Evolutionary conservation across 2,888 invertebrate species (phyloP).

Genomic region (Ypsolopha scabrella): DNA sequence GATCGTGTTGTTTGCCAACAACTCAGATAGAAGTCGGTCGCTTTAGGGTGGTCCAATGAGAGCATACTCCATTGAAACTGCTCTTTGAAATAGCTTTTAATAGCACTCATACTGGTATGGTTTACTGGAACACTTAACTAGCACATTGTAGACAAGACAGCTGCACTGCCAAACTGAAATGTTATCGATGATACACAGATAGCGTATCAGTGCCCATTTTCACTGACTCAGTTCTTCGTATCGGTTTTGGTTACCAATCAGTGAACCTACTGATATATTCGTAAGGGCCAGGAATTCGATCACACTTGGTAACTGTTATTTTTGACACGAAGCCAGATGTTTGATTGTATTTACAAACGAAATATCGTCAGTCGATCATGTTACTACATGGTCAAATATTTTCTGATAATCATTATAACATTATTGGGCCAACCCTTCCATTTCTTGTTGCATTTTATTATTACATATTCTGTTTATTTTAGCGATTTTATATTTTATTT

Average conservation of each 20-base stretch:
- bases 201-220: slow-evolving; percentile 3
- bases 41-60: slow-evolving; percentile 39
- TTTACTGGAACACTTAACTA: not conserved
- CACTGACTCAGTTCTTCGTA: slow-evolving; percentile 9
- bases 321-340: too few relatives aligned
- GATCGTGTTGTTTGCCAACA: slow-evolving; percentile 54
- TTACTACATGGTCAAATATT: too few relatives aligned
- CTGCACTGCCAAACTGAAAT: not conserved
- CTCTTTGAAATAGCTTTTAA: slow-evolving; percentile 43
- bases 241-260: not conserved
- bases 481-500: too few relatives aligned
- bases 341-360: too few relatives aligned
- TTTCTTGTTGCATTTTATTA: too few relatives aligned
- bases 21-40: slow-evolving; percentile 49
- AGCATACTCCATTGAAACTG: slow-evolving; percentile 38
- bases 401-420: too few relatives aligned
- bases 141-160: not conserved
- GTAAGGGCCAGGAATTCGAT: too few relatives aligned
- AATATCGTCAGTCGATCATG: too few relatives aligned
- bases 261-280: too few relatives aligned
- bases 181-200: slow-evolving; percentile 12
- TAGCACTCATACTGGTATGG: slow-evolving; percentile 31
- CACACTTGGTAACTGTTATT: too few relatives aligned
- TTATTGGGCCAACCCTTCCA: too few relatives aligned
- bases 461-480: too few relatives aligned